Conservation (phyloP, 2,113 vertebrate genomes). For the Egretta garzetta region DNA sequence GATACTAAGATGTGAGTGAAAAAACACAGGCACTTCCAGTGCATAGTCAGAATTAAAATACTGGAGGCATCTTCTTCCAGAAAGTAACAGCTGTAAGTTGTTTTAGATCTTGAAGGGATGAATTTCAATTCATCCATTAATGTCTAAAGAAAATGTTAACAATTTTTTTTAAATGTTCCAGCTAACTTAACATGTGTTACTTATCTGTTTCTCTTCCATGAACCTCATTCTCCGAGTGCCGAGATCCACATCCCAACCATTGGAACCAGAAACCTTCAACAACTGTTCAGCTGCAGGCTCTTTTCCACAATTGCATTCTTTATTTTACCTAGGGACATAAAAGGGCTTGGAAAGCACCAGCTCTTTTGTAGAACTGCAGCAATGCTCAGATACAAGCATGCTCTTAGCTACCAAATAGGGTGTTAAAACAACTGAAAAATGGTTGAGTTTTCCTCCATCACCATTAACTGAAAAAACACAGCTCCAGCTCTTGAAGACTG, state of each 20-base stretch:
- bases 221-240: neutral
- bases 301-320: neutral
- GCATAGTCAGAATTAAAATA: neutral
- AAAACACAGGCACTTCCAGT: neutral
- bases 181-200: neutral
- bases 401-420: neutral
- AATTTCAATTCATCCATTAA: constrained; percentile 10
- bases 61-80: neutral
- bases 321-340: neutral
- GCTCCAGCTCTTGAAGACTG: neutral
- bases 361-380: neutral
- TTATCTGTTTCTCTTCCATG: neutral
- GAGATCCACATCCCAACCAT: neutral
- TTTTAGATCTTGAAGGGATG: neutral
- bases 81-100: constrained; percentile 5
- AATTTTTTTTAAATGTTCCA: neutral
- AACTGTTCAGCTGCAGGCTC: neutral
- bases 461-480: neutral
- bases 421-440: neutral
- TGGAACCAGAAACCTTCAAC: neutral
- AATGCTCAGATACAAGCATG: neutral
- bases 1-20: neutral
- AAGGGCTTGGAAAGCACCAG: neutral
- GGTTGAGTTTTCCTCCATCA: neutral
- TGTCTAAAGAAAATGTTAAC: neutral